A percentile compares a stretch with the other conserved stretches of the same genome.
Evolutionary conservation across 2,888 invertebrate genomes (phyloP).

Genomic region (Ophioninae sp.): DNA sequence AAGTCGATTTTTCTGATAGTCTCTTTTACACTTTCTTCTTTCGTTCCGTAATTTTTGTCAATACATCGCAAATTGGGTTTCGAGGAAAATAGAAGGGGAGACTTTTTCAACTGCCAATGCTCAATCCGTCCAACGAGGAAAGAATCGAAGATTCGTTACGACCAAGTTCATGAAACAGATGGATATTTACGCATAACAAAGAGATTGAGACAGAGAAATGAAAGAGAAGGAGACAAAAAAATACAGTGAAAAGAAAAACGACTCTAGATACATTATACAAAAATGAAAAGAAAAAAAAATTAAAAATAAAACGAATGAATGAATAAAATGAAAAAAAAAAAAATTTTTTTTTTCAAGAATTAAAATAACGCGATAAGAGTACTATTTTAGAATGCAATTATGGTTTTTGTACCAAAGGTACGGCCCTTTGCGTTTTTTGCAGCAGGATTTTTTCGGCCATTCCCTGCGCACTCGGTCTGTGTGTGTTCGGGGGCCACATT

Average conservation of each 20-base stretch:
- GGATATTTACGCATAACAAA: constrained; percentile 13
- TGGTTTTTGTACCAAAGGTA: constrained; percentile 66
- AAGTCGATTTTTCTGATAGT: background rate
- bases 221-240: background rate
- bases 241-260: background rate
- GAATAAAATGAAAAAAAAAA: constrained; percentile 13
- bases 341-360: no score
- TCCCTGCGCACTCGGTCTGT: constrained; percentile 58
- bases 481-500: constrained; percentile 40
- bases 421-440: constrained; percentile 63
- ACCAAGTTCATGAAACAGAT: constrained; percentile 6
- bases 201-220: background rate
- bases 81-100: background rate
- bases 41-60: no score
- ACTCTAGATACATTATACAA: constrained; percentile 14
- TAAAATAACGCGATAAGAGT: constrained; percentile 36
- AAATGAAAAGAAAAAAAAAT: background rate
- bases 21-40: background rate
- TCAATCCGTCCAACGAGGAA: constrained; percentile 11
- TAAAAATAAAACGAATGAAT: background rate
- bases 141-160: constrained; percentile 43
- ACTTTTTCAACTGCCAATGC: background rate
- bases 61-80: background rate
- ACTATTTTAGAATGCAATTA: constrained; percentile 63
- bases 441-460: constrained; percentile 56